Evolutionary conservation across 92 coral and sea anemone species (phyloP).

Genomic region (Porites divaricata): DNA sequence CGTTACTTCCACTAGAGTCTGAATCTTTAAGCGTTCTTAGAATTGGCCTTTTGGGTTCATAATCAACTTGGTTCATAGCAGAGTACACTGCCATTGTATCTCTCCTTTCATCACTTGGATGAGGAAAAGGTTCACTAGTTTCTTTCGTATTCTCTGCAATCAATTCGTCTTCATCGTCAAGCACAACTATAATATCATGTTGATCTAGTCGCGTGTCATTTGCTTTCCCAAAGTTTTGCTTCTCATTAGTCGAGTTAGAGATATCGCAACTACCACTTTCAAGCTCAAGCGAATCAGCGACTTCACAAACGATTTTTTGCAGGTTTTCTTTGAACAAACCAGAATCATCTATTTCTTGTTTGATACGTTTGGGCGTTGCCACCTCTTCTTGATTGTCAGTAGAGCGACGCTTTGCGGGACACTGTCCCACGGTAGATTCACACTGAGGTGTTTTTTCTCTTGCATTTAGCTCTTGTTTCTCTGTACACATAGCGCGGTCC

Average conservation of each 20-base stretch:
- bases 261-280: background rate
- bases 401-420: background rate
- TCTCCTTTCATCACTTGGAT: background rate
- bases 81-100: background rate
- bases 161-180: background rate
- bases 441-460: background rate
- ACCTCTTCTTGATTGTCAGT: background rate
- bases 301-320: slow-evolving; percentile 2
- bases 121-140: too few relatives aligned
- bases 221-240: too few relatives aligned
- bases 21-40: slow-evolving; percentile 6
- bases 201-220: background rate
- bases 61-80: background rate
- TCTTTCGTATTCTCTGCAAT: background rate
- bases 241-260: background rate
- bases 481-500: background rate
- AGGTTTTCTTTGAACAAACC: background rate
- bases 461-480: background rate
- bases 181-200: background rate
- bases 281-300: background rate
- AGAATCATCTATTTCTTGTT: background rate
- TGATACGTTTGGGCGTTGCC: slow-evolving; percentile 16
- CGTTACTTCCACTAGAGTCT: slow-evolving; percentile 19
- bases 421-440: background rate
- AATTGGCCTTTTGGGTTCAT: slow-evolving; percentile 8